These are phyloP conservation scores for Cranoglanis bouderius DNA, from an alignment of 2,113 vertebrate species.

Conservation along the genomic window DNA sequence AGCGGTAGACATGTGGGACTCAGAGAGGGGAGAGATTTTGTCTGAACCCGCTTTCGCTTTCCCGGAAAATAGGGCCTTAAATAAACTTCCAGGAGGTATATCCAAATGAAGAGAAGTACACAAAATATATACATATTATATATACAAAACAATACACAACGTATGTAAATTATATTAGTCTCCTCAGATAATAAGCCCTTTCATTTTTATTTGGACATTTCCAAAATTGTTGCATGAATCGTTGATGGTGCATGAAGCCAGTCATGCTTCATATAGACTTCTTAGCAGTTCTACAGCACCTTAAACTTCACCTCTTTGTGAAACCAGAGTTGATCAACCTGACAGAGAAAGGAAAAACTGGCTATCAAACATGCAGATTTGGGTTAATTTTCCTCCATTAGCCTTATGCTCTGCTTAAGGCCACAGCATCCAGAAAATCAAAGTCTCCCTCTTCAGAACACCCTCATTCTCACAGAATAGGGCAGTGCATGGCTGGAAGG, in stretches of 20 bases:
- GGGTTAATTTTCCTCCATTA: constrained; percentile 31
- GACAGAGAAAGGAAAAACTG: constrained; percentile 31
- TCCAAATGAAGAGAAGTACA: background rate
- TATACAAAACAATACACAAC: background rate
- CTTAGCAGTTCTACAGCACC: background rate
- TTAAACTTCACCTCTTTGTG: background rate
- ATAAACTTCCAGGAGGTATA: background rate
- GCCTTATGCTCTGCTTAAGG: constrained; percentile 40
- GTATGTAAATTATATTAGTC: background rate
- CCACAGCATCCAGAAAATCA: constrained; percentile 18
- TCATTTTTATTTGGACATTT: background rate
- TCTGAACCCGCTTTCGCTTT: constrained; percentile 22
- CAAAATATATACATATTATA: background rate
- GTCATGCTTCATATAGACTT: background rate
- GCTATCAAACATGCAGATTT: constrained; percentile 15
- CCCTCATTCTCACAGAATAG: constrained; percentile 26
- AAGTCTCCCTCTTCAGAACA: constrained; percentile 26
- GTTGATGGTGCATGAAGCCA: background rate
- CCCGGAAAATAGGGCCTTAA: background rate
- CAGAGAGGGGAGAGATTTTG: constrained; percentile 37
- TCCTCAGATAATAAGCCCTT: background rate
- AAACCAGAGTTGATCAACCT: background rate
- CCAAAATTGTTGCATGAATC: background rate
- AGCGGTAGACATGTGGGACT: constrained; percentile 38
- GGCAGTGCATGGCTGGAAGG: constrained; percentile 55